Evolutionary conservation across 2,888 invertebrate species (phyloP).

Genomic region (Cephus runcator): DNA sequence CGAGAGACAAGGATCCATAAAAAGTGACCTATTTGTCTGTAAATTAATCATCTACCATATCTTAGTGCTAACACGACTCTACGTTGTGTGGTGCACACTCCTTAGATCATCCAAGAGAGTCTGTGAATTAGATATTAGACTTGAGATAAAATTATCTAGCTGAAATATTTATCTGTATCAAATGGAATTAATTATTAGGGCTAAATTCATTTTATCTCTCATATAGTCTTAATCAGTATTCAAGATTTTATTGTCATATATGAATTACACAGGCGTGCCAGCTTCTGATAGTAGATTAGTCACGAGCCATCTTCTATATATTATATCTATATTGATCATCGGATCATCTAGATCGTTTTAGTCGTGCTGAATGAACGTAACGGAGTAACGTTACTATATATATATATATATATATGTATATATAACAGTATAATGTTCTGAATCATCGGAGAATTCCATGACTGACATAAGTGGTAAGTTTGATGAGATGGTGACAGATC

Average conservation of each 20-base stretch:
- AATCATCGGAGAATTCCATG: background rate
- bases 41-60: background rate
- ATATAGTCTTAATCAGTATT: background rate
- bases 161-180: background rate
- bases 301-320: background rate
- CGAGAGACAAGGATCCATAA: background rate
- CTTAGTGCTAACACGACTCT: background rate
- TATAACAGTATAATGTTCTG: background rate
- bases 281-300: background rate
- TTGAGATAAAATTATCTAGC: background rate
- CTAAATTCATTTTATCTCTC: background rate
- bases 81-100: background rate
- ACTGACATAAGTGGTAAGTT: background rate
- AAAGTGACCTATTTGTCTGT: background rate
- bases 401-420: background rate
- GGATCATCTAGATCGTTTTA: background rate
- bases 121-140: background rate
- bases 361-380: background rate
- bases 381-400: background rate
- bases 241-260: background rate
- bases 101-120: background rate
- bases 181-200: background rate
- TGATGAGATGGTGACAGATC: background rate
- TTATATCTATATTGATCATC: background rate
- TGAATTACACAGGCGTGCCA: background rate